Conservation (phyloP, 64 coral and sea anemone species). For the Actinia equina region DNA sequence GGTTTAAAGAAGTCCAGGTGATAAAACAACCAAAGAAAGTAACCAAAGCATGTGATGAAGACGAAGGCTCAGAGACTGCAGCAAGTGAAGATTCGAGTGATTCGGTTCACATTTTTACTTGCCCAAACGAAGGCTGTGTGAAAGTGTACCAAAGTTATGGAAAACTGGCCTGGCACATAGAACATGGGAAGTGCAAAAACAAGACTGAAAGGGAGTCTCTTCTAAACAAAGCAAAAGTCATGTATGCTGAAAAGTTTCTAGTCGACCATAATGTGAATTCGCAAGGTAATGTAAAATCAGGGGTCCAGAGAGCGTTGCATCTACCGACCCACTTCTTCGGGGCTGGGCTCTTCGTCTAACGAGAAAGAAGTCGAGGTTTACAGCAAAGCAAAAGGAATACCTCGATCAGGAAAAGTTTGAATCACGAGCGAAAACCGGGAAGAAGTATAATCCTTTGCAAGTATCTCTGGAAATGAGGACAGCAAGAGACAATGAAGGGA, state of each 20-base stretch:
- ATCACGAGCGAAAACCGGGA: slow-evolving; percentile 59
- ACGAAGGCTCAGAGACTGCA: not conserved
- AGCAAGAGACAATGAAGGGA: slow-evolving; percentile 61
- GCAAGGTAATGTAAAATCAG: slow-evolving; percentile 1
- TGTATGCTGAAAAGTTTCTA: not conserved
- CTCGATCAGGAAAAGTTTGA: slow-evolving; percentile 69
- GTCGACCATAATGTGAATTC: not conserved
- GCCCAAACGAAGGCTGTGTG: slow-evolving; percentile 45
- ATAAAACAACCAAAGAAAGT: not conserved
- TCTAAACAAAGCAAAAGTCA: not conserved
- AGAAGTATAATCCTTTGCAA: slow-evolving; percentile 63
- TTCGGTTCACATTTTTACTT: not conserved
- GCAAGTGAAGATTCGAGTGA: not conserved
- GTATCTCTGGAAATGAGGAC: slow-evolving; percentile 60
- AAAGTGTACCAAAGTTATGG: slow-evolving; percentile 43
- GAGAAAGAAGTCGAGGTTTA: slow-evolving; percentile 48
- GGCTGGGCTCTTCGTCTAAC: slow-evolving; percentile 68
- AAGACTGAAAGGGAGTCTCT: slow-evolving; percentile 18
- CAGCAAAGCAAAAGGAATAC: slow-evolving; percentile 48
- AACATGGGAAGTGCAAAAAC: slow-evolving; percentile 19
- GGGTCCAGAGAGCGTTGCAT: not conserved
- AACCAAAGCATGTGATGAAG: not conserved
- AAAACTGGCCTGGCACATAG: not conserved
- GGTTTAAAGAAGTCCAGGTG: not conserved
- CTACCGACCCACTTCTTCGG: slow-evolving; percentile 26